Base-by-base conservation (phyloP, 2,888 invertebrate genomes). In the Trilocha varians region DNA sequence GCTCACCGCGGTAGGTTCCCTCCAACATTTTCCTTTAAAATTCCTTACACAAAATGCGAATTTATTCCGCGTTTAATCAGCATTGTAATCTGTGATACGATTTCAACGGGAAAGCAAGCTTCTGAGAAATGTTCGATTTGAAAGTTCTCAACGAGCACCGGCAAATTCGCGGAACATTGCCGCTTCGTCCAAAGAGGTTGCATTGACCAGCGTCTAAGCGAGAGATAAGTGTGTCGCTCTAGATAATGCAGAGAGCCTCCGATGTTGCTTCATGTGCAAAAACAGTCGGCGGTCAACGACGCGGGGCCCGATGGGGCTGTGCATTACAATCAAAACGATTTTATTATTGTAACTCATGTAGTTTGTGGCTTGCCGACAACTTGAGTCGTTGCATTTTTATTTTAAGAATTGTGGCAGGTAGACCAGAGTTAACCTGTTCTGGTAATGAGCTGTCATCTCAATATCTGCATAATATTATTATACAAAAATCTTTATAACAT, bases 261-360 rank as follows among this genome's bases (percentile, higher is more conserved):
- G 63, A 56, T 57, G 62, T 57, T 61, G 59, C 57, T 59, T 55
- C 61, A 58, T 62, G 67, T 67, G 76, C 78, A 82, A 83, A 82
- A 83, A 78, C 68, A 52, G 49, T 49, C 55, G 49, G 50, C 76
- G 79, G 82, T 82, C 83, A 79, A 56, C 76, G 79, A 75, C 79
- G 76, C 66, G 59, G 80, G 82, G 79, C 84, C 80, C 74, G 65
- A 57, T 62, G 75, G 75, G 78, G 73, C 62, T 68, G 69, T 58
- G 62, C 57, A 41, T 47, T 54, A 60, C 65, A 62, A 64, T 63
- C 61, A 53, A 54, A 61, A 47, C 43, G 46, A 50, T 50, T 43
- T 48, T 45, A 39, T 52, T 51, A 57, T 48, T 16, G 14, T 36
- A 36, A 9, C 6, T 25, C 25, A 25, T 25, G 11, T 25, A 25